A percentile compares a stretch with the other conserved stretches of the same genome.
phyloP scores from a whole-genome alignment of 2,797 vertebrate genomes.

The Eleutherodactylus coqui region DNA sequence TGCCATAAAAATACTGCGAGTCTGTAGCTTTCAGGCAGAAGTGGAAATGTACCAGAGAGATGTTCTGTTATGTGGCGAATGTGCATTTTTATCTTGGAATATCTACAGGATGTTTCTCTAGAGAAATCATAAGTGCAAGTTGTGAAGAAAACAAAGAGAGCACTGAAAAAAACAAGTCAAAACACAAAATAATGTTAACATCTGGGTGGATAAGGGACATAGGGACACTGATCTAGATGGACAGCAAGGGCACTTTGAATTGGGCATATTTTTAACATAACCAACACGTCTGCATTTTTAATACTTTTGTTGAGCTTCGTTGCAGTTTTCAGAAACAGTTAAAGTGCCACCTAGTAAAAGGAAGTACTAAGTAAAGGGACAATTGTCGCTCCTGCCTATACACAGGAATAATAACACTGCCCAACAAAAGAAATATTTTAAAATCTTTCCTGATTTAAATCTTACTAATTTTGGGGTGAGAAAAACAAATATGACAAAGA shows the following conservation, averaged over 20 bases:
- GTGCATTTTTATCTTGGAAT: constrained; percentile 42
- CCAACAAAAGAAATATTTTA: too few species aligned
- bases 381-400: too few species aligned
- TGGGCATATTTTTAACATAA: not conserved
- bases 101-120: constrained; percentile 38
- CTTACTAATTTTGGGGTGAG: too few species aligned
- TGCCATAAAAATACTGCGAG: constrained; percentile 46
- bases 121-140: constrained; percentile 40
- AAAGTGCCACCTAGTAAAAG: not conserved
- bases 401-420: too few species aligned
- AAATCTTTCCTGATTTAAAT: too few species aligned
- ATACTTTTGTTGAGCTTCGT: not conserved
- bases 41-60: constrained; percentile 19
- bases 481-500: too few species aligned
- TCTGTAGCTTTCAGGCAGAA: constrained; percentile 41
- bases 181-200: not conserved
- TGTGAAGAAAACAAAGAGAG: constrained; percentile 23
- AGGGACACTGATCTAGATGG: not conserved
- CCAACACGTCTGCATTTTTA: not conserved
- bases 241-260: not conserved
- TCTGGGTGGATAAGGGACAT: not conserved
- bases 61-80: constrained; percentile 26
- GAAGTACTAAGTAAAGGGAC: not conserved
- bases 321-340: not conserved
- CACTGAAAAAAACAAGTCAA: not conserved